These are phyloP conservation scores for Mamestra configurata DNA, from an alignment of 1,140 invertebrate genomes.

Conservation along the genomic window DNA sequence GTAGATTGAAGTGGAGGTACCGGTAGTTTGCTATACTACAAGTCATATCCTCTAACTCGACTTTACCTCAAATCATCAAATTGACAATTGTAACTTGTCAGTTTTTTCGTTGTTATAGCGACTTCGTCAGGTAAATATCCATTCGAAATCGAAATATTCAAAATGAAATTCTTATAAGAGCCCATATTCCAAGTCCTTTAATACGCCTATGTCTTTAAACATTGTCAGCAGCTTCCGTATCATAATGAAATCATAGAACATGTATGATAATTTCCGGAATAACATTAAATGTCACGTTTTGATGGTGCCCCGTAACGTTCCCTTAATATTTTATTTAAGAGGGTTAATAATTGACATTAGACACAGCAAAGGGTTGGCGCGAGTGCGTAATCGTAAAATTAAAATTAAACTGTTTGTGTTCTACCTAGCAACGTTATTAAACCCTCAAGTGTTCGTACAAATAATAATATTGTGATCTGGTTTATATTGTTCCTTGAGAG, in stretches of 20 bases:
- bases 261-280: conserved; percentile 6
- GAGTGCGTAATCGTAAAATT: conserved; percentile 21
- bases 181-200: too few species aligned
- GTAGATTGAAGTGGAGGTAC: too few species aligned
- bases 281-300: conserved; percentile 7
- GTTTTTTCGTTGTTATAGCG: too few species aligned
- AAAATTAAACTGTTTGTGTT: conserved; percentile 30
- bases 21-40: too few species aligned
- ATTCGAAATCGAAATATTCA: too few species aligned
- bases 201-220: too few species aligned
- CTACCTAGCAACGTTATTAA: conserved; percentile 12
- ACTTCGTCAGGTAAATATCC: too few species aligned
- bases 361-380: conserved; percentile 8
- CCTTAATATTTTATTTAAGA: conserved; percentile 22
- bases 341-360: conserved; percentile 5
- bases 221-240: neutral
- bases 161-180: too few species aligned
- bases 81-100: too few species aligned
- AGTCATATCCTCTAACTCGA: too few species aligned
- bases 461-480: conserved; percentile 15
- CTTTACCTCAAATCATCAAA: too few species aligned
- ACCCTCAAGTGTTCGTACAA: conserved; percentile 21
- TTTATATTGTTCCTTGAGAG: conserved; percentile 31
- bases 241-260: neutral
- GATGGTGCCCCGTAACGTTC: neutral